Conservation (phyloP, 2,113 vertebrate species). For the Lepus europaeus region DNA sequence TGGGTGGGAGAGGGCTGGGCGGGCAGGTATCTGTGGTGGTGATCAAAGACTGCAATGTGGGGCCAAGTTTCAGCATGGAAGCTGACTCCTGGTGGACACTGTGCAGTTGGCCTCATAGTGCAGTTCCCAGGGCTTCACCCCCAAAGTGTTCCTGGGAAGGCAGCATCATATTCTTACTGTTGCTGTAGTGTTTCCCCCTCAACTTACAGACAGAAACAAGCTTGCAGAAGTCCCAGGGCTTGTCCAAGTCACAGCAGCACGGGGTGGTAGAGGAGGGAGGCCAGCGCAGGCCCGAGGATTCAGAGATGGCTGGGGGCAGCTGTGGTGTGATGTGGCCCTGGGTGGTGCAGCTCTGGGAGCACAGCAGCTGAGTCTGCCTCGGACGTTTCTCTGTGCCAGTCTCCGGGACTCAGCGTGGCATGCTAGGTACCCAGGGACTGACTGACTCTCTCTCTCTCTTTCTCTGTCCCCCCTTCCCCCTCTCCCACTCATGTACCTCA, state of each 20-base stretch:
- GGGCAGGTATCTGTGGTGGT: background rate
- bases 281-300: background rate
- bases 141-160: background rate
- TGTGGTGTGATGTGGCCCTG: background rate
- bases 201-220: background rate
- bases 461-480: too few species aligned
- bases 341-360: rapidly evolving
- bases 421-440: too few species aligned
- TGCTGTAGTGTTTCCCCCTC: background rate
- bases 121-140: background rate
- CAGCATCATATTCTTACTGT: background rate
- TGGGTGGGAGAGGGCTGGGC: background rate
- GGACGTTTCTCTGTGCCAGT: background rate
- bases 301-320: background rate
- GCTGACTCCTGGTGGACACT: background rate
- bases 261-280: background rate
- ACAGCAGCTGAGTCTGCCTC: background rate
- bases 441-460: too few species aligned
- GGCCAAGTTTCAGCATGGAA: background rate
- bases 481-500: too few species aligned
- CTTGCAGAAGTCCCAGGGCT: background rate
- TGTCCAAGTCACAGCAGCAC: background rate
- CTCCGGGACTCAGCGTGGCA: background rate
- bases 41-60: background rate
- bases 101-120: background rate